Evolutionary conservation across 1,140 invertebrate genomes (phyloP).

Genomic region (Aradophagus sp.): DNA sequence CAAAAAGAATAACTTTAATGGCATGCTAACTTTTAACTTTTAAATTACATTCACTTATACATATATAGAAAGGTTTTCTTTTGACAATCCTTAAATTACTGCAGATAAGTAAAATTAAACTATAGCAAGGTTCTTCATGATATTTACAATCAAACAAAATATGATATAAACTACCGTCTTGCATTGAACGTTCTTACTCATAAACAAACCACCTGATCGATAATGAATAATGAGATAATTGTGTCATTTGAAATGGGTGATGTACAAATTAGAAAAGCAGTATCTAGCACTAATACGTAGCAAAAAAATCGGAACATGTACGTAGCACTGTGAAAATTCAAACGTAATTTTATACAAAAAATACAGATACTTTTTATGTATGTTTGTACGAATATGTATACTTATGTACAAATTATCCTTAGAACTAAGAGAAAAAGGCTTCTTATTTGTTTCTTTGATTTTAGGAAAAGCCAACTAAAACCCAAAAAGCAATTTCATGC

Average conservation of each 20-base stretch:
- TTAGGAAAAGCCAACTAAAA: slow-evolving; percentile 36
- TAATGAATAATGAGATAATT: slow-evolving; percentile 8
- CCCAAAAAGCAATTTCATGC: slow-evolving; percentile 44
- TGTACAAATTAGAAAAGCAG: slow-evolving; percentile 18
- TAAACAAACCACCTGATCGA: slow-evolving; percentile 7
- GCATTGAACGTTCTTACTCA: too few relatives aligned
- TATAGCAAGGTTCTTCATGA: too few relatives aligned
- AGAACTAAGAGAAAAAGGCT: slow-evolving; percentile 23
- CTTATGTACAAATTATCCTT: slow-evolving; percentile 55
- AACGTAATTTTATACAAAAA: slow-evolving; percentile 59
- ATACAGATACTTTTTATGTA: slow-evolving; percentile 39
- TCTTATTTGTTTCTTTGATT: slow-evolving; percentile 21
- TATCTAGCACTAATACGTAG: slow-evolving; percentile 23
- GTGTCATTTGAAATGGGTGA: slow-evolving; percentile 3
- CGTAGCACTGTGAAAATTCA: too few relatives aligned
- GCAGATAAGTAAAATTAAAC: too few relatives aligned
- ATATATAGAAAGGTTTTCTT: too few relatives aligned
- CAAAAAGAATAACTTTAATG: too few relatives aligned
- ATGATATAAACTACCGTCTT: too few relatives aligned
- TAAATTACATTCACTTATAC: too few relatives aligned
- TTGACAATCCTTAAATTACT: too few relatives aligned
- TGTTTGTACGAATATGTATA: slow-evolving; percentile 45
- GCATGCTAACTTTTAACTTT: too few relatives aligned
- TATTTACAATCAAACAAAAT: too few relatives aligned
- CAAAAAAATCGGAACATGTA: slow-evolving; percentile 45